phyloP scores from a whole-genome alignment of 2,888 invertebrate species.

The Idaea straminata region DNA sequence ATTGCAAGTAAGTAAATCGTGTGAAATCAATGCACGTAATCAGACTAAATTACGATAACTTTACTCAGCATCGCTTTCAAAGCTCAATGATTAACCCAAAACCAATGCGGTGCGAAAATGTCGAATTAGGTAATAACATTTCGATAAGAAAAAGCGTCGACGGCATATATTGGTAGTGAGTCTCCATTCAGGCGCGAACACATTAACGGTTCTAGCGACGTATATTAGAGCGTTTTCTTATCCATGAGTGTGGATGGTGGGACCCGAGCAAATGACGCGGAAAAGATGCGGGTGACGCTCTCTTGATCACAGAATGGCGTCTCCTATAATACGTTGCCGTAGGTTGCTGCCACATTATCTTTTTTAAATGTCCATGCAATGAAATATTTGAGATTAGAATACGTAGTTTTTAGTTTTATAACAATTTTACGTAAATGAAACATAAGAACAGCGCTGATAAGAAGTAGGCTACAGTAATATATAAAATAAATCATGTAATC shows the following conservation, averaged over 20 bases:
- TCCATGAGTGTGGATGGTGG: constrained; percentile 42
- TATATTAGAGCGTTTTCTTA: constrained; percentile 51
- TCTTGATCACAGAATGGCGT: constrained; percentile 55
- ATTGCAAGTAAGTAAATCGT: too few species aligned
- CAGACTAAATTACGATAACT: background rate
- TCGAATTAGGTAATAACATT: constrained; percentile 63
- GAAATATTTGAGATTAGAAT: background rate
- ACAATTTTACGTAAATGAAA: background rate
- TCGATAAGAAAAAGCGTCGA: constrained; percentile 64
- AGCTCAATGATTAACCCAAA: constrained; percentile 48
- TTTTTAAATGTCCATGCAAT: background rate
- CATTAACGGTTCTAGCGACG: constrained; percentile 57
- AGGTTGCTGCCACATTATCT: background rate
- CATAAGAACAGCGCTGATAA: background rate
- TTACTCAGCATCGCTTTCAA: constrained; percentile 10
- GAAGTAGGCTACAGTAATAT: too few species aligned
- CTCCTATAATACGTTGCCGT: background rate
- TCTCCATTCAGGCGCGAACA: constrained; percentile 60
- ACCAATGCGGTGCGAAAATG: constrained; percentile 62
- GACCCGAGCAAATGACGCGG: constrained; percentile 67
- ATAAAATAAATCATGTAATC: too few species aligned
- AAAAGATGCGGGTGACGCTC: constrained; percentile 64
- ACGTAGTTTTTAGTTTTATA: background rate
- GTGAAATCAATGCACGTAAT: background rate
- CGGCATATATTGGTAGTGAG: constrained; percentile 64